phyloP scores from a whole-genome alignment of 2,113 vertebrate genomes.

The Bubo scandiacus region DNA sequence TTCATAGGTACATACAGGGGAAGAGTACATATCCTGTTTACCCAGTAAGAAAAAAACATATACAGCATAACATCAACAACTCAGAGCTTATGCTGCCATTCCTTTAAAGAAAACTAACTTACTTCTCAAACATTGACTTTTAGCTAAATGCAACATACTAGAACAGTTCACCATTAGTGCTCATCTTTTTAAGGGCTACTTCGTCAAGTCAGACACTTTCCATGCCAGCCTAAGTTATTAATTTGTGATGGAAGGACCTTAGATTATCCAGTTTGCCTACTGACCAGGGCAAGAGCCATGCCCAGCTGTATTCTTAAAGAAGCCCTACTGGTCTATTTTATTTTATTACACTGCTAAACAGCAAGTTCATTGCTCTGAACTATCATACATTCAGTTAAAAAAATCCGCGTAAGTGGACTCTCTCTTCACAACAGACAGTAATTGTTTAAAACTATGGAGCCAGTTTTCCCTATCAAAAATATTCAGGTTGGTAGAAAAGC shows the following conservation, averaged over 20 bases:
- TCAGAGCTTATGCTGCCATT: background rate
- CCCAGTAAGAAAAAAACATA: background rate
- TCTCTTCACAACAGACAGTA: background rate
- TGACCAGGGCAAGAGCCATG: background rate
- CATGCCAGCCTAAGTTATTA: background rate
- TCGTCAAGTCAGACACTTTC: background rate
- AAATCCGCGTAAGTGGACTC: background rate
- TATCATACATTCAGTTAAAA: background rate
- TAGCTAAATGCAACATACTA: background rate
- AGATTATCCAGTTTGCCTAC: background rate
- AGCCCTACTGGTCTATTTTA: background rate
- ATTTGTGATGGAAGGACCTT: background rate
- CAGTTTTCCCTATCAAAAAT: background rate
- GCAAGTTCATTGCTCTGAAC: background rate
- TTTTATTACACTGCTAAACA: background rate
- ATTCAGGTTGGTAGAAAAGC: background rate
- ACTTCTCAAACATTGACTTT: background rate
- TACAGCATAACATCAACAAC: background rate
- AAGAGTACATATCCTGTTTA: background rate
- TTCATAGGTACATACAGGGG: background rate
- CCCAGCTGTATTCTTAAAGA: background rate
- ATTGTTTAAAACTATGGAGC: background rate
- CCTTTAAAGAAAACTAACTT: background rate
- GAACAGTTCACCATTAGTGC: background rate
- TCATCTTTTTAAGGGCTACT: background rate